A percentile compares a stretch with the other conserved stretches of the same genome.
Evolutionary conservation across 2,113 vertebrate species (phyloP).

Genomic region (Globicephala melas): DNA sequence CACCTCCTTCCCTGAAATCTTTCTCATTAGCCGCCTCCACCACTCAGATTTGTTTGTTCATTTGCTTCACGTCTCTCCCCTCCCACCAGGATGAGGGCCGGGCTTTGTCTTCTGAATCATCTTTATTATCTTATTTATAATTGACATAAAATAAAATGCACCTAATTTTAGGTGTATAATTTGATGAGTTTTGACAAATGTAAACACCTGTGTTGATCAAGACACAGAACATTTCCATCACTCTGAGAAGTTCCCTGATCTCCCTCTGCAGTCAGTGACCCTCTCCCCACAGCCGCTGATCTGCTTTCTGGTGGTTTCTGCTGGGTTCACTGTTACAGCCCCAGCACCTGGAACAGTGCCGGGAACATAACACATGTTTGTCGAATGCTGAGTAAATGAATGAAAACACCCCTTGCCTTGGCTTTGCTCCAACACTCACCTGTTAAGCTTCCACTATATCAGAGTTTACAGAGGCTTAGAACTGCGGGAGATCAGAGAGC

Average conservation of each 20-base stretch:
- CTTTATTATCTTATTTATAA: not conserved
- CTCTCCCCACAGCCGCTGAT: too few relatives aligned
- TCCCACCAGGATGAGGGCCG: not conserved
- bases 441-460: not conserved
- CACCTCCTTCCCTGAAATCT: not conserved
- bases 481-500: not conserved
- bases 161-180: not conserved
- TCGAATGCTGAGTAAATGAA: not conserved
- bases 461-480: not conserved
- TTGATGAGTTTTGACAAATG: not conserved
- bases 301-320: not conserved
- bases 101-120: not conserved
- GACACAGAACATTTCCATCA: not conserved
- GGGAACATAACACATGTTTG: not conserved
- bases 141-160: not conserved
- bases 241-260: not conserved
- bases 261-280: not conserved
- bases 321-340: not conserved
- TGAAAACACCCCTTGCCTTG: not conserved
- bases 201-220: not conserved
- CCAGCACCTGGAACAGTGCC: not conserved
- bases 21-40: not conserved
- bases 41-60: accelerated
- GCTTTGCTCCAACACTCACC: not conserved
- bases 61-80: not conserved